phyloP scores from a whole-genome alignment of 2,113 vertebrate species.

The Anser cygnoides region DNA sequence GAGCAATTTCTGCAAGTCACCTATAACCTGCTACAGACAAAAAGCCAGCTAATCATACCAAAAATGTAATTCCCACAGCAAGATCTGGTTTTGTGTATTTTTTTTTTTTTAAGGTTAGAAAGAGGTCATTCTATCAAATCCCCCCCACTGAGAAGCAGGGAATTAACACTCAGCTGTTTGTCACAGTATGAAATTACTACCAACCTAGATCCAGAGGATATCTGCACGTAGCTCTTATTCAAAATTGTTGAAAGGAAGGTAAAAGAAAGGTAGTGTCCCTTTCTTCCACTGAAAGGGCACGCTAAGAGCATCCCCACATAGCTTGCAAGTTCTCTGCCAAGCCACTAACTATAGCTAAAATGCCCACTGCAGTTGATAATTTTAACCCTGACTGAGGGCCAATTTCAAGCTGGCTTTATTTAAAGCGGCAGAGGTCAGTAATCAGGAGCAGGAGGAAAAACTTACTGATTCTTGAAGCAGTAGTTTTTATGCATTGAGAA shows the following conservation, averaged over 20 bases:
- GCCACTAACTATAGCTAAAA: background rate
- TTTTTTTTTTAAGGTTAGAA: background rate
- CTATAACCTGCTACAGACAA: background rate
- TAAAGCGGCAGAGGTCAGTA: background rate
- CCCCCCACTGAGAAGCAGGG: background rate
- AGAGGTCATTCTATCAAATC: background rate
- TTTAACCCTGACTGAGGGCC: background rate
- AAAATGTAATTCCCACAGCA: background rate
- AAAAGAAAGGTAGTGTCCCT: background rate
- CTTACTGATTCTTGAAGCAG: too few species aligned
- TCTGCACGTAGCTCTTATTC: background rate
- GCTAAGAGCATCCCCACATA: background rate
- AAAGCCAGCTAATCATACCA: background rate
- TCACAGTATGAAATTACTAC: too few species aligned
- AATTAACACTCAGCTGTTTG: background rate
- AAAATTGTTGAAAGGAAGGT: background rate
- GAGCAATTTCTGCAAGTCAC: background rate
- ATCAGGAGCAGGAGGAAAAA: background rate
- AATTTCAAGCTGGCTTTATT: background rate
- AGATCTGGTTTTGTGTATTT: background rate
- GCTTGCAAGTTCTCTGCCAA: background rate
- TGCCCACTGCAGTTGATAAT: background rate
- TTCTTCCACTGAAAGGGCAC: background rate
- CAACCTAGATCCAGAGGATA: background rate
- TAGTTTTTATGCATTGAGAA: background rate